These are phyloP conservation scores for roundworm (Caenorhabditis elegans) DNA, from an alignment of 1,140 invertebrate species.

Conservation along the genomic window WBcel235 BX284606.5:3242501-3243000, in stretches of 20 bases:
- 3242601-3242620: neutral
- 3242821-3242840: neutral
- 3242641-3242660: constrained; percentile 23
- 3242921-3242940: neutral
- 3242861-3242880: constrained; percentile 6
- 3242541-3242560: constrained; percentile 39
- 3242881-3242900: neutral
- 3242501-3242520: constrained; percentile 1
- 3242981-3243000: neutral
- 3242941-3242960: neutral
- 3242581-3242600: neutral
- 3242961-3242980: neutral
- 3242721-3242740: constrained; percentile 29
- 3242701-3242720: constrained; percentile 14
- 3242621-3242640: neutral
- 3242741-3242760: constrained; percentile 9
- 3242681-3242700: constrained; percentile 43
- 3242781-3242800: constrained; percentile 26
- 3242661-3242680: constrained; percentile 47
- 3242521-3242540: constrained; percentile 34
- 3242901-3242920: neutral
- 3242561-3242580: constrained; percentile 36
- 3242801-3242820: constrained; percentile 15
- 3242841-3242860: constrained; percentile 31
- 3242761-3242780: constrained; percentile 22